Conservation (phyloP, 2,113 vertebrate species). For the Phocoena sinus region DNA sequence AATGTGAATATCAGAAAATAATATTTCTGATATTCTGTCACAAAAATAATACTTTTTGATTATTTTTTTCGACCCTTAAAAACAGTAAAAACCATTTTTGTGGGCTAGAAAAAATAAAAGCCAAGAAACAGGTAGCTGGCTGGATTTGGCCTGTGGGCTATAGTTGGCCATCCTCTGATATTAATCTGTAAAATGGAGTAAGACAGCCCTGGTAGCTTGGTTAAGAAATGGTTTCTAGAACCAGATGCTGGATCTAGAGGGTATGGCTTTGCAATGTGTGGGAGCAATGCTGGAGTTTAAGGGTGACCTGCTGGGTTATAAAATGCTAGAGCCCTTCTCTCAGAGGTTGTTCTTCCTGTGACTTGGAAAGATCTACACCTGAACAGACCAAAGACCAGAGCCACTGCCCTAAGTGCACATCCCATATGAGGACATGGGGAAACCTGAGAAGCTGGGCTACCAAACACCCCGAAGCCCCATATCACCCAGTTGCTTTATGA, state of each 20-base stretch:
- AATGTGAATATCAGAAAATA: not conserved
- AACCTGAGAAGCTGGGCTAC: not conserved
- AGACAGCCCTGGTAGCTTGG: not conserved
- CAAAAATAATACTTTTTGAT: not conserved
- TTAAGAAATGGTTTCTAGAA: not conserved
- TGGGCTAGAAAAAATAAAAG: not conserved
- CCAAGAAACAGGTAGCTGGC: not conserved
- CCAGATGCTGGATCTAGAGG: not conserved
- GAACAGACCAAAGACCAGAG: not conserved
- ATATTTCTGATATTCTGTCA: not conserved
- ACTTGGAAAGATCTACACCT: not conserved
- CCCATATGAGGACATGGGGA: not conserved
- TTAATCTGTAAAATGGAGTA: not conserved
- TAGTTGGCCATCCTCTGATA: not conserved
- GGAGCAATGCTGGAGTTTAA: not conserved
- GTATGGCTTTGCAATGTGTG: not conserved
- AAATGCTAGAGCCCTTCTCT: not conserved
- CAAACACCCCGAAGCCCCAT: rapidly evolving
- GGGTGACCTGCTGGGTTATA: not conserved
- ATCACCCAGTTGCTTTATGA: not conserved
- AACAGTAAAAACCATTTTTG: not conserved
- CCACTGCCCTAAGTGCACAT: not conserved
- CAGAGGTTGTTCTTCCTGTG: not conserved
- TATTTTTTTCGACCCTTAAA: not conserved
- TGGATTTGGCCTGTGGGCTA: not conserved